These are phyloP conservation scores for Bradynema listronoti DNA, from an alignment of 1,140 invertebrate genomes.

Conservation along the genomic window DNA sequence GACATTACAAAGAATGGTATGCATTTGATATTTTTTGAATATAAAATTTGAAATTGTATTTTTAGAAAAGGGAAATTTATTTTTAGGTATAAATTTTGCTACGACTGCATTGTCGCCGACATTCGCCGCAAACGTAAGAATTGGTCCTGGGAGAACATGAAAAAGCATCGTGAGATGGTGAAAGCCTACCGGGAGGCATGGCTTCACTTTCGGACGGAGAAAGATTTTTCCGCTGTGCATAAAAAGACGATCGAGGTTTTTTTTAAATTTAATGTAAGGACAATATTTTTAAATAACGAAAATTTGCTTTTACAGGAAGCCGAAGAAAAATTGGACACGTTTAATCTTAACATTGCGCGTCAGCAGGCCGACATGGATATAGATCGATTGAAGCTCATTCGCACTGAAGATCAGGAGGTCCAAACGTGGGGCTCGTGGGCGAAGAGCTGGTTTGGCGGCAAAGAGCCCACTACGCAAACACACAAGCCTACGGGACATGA, in stretches of 20 bases:
- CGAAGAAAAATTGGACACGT: conserved; percentile 69
- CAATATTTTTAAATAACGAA: conserved; percentile 10
- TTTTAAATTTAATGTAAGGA: too few species aligned
- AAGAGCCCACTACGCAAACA: conserved; percentile 29
- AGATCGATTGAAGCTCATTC: conserved; percentile 61
- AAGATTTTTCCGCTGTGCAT: conserved; percentile 62
- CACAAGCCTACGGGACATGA: conserved; percentile 13
- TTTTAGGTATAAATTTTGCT: conserved; percentile 86
- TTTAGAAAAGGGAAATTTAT: conserved; percentile 70
- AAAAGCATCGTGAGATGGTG: conserved; percentile 70
- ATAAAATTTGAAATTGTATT: conserved; percentile 11
- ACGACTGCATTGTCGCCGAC: conserved; percentile 75
- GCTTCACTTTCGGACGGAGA: conserved; percentile 69
- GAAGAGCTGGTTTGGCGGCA: conserved; percentile 64
- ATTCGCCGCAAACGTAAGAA: conserved; percentile 66
- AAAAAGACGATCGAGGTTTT: conserved; percentile 20
- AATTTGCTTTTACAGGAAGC: conserved; percentile 40
- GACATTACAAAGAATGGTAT: conserved; percentile 71
- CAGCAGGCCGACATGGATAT: conserved; percentile 79
- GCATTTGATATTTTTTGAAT: not conserved
- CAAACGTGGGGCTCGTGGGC: conserved; percentile 67
- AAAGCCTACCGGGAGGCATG: conserved; percentile 71
- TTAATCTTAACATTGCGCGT: conserved; percentile 82
- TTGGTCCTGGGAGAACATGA: conserved; percentile 86
- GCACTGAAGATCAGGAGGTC: conserved; percentile 60